Evolutionary conservation across 2,113 vertebrate genomes (phyloP).

Genomic region (Suncus etruscus): DNA sequence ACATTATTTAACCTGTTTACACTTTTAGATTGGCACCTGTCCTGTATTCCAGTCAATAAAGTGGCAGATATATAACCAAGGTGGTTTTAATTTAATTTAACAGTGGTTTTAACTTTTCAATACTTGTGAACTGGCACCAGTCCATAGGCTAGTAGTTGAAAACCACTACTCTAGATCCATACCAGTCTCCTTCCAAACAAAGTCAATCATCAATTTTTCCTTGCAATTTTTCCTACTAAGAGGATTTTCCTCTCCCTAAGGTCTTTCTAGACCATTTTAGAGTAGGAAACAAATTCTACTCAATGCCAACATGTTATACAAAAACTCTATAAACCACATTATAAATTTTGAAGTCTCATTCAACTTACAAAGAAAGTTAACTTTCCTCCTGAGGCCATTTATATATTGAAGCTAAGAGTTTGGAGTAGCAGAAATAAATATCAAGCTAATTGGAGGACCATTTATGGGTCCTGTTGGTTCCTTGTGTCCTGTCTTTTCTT

Average conservation of each 20-base stretch:
- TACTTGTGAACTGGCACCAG: no score
- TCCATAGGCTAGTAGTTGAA: no score
- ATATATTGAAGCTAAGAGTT: background rate
- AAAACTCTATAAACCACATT: background rate
- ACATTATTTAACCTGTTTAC: background rate
- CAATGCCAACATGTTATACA: background rate
- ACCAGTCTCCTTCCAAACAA: background rate
- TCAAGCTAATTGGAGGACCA: background rate
- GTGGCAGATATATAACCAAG: no score
- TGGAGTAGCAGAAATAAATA: background rate
- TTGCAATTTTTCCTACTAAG: background rate
- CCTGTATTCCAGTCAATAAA: no score
- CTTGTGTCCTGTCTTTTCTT: background rate
- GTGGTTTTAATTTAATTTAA: no score
- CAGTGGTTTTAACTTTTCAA: no score
- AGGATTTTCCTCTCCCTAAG: background rate
- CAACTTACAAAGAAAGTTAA: background rate
- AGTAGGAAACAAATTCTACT: background rate
- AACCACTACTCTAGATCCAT: no score
- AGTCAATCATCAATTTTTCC: background rate
- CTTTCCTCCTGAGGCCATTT: background rate
- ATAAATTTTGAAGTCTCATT: slow-evolving; percentile 25
- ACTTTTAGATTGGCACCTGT: no score
- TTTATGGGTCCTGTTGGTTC: background rate
- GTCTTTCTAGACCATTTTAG: background rate